Evolutionary conservation across 2,888 invertebrate genomes (phyloP), one percentile per base, ranked within the genome.

Genomic region (Rhagophthalmus giganteus): DNA sequence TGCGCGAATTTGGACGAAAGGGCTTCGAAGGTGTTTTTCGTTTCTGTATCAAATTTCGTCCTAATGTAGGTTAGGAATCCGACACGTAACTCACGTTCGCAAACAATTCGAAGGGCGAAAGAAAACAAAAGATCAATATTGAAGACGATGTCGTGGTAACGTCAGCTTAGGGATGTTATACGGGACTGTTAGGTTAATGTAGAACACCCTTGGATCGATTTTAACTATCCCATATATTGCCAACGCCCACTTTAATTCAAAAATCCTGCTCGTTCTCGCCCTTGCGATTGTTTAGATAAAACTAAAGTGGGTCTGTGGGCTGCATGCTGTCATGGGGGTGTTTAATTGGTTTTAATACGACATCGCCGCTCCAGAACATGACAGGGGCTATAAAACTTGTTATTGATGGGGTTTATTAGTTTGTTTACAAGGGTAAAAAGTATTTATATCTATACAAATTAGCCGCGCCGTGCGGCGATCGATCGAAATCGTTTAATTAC

Each of bases 261-360:
- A 45, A 45, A 35, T 14, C 12, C 12, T 26, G 10, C 33, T 34
- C 13, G 16, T 20, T n/a, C n/a, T n/a, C n/a, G n/a, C n/a, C n/a
- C n/a, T n/a, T n/a, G n/a, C 25, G 47, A 27, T 31, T 28, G 24
- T 37, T 25, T 25, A 11, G 38, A 38, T 38, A 31, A 32, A 30
- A 33, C 15, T 27, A 44, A 46, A 39, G 39, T 35, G 42, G 45
- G 37, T 41, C 31, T 45, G 39, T 39, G 51, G 45, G 51, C 30
- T 46, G 42, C 16, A 40, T 40, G 11, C 32, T 13, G 28, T 7
- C 30, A 45, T 45, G 45, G 45, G 51, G 51, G 51, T 45, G 38
- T 45, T 52, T 52, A 52, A 52, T 52, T 52, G 46, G 25, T 30
- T 33, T 40, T 52, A 52, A 51, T 45, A 34, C 31, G 15, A 40